A percentile compares a stretch with the other conserved stretches of the same genome.
phyloP scores from a whole-genome alignment of 2,113 vertebrate genomes.

The Rattus rattus region DNA sequence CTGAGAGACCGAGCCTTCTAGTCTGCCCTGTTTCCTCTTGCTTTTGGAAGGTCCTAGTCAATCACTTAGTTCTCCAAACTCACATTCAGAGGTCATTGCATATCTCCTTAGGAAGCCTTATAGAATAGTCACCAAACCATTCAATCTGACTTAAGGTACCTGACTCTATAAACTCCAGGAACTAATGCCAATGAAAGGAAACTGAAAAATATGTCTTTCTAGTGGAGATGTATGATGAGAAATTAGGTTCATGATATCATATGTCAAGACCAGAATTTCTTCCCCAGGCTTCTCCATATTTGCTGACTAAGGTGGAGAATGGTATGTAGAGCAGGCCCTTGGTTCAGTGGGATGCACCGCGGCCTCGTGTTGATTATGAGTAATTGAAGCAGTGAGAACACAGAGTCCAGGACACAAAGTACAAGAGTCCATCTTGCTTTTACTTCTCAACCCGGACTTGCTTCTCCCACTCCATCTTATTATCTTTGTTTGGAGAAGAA shows the following conservation, averaged over 20 bases:
- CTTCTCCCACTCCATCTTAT: not conserved
- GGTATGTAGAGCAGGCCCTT: not conserved
- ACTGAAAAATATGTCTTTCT: not conserved
- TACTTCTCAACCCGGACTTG: not conserved
- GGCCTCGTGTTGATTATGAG: not conserved
- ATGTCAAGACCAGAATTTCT: not conserved
- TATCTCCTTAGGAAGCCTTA: not conserved
- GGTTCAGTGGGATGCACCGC: accelerated
- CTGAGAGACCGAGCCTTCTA: no score
- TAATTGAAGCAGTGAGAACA: not conserved
- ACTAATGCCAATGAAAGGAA: not conserved
- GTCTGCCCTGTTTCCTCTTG: not conserved
- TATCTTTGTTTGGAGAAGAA: not conserved
- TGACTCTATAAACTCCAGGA: not conserved
- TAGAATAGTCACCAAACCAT: not conserved
- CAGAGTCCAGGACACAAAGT: not conserved
- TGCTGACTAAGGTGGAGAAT: not conserved
- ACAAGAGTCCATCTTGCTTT: not conserved
- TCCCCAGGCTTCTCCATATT: not conserved
- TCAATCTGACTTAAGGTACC: not conserved
- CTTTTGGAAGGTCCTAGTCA: not conserved
- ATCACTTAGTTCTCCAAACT: not conserved
- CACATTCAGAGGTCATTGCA: not conserved
- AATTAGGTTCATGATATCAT: not conserved
- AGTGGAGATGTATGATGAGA: not conserved